phyloP scores from a whole-genome alignment of 2,888 invertebrate species.

The Orthonevra nobilis region DNA sequence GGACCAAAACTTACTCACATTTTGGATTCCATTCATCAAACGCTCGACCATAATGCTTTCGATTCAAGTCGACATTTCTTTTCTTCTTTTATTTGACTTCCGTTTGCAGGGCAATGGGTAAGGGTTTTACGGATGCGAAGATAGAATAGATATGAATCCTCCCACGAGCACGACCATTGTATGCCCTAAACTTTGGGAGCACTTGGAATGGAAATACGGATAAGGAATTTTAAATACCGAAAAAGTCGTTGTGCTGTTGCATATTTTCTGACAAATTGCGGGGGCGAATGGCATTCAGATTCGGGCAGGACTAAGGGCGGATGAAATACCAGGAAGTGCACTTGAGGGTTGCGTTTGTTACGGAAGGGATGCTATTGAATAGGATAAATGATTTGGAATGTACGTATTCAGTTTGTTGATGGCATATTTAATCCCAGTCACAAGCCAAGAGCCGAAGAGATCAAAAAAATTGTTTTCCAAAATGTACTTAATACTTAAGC shows the following conservation, averaged over 20 bases:
- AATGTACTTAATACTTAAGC: too few relatives aligned
- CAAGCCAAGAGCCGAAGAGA: too few relatives aligned
- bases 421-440: too few relatives aligned
- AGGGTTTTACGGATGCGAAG: conserved; percentile 31
- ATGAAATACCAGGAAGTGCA: conserved; percentile 13
- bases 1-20: conserved; percentile 33
- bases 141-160: conserved; percentile 47
- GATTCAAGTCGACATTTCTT: conserved; percentile 4
- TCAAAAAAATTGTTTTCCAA: too few relatives aligned
- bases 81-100: conserved; percentile 19
- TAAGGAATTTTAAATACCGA: conserved; percentile 34
- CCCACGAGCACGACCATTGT: too few relatives aligned
- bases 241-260: conserved; percentile 34
- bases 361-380: background rate
- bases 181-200: background rate
- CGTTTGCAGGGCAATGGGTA: conserved; percentile 33
- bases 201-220: conserved; percentile 21
- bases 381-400: conserved; percentile 15
- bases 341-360: background rate
- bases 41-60: conserved; percentile 10
- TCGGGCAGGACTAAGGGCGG: background rate
- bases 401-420: too few relatives aligned
- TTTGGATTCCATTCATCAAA: conserved; percentile 35
- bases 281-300: background rate
- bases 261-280: conserved; percentile 30